Conservation (phyloP, 2,797 vertebrate genomes). For the Helostoma temminkii region DNA sequence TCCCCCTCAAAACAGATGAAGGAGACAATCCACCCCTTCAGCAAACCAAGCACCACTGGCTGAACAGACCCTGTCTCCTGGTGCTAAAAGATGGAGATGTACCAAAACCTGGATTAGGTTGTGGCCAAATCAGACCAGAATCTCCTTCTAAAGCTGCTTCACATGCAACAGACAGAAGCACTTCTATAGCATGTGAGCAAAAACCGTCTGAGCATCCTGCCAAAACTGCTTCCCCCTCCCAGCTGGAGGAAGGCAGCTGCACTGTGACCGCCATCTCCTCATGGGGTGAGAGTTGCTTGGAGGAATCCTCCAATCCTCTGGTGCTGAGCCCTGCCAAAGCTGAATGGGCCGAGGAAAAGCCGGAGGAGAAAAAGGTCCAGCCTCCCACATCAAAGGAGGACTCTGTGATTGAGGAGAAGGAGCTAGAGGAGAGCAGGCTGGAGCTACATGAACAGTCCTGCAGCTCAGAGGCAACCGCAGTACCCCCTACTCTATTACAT, state of each 20-base stretch:
- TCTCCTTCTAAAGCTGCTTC: constrained; percentile 64
- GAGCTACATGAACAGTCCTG: constrained; percentile 89
- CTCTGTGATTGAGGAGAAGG: constrained; percentile 97
- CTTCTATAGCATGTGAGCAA: constrained; percentile 66
- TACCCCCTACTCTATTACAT: constrained; percentile 34
- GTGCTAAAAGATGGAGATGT: constrained; percentile 77
- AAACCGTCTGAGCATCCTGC: constrained; percentile 47
- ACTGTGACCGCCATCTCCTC: constrained; percentile 82
- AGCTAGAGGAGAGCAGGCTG: constrained; percentile 92
- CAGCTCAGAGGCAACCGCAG: constrained; percentile 82
- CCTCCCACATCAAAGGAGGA: constrained; percentile 94
- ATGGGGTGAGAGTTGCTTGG: constrained; percentile 78
- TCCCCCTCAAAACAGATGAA: constrained; percentile 86
- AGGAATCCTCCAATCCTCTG: constrained; percentile 71
- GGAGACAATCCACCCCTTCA: constrained; percentile 88
- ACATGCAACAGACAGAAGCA: constrained; percentile 56
- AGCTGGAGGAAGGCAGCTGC: constrained; percentile 78
- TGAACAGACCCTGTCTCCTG: constrained; percentile 89
- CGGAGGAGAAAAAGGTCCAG: constrained; percentile 83
- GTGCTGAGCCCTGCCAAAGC: constrained; percentile 75
- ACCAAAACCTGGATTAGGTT: constrained; percentile 66
- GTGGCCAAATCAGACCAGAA: constrained; percentile 60
- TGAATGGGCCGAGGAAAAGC: constrained; percentile 74
- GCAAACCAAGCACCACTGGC: constrained; percentile 88
- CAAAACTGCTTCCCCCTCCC: constrained; percentile 52